Conservation (phyloP, 1,140 invertebrate genomes). For the Ladona fulva region DNA sequence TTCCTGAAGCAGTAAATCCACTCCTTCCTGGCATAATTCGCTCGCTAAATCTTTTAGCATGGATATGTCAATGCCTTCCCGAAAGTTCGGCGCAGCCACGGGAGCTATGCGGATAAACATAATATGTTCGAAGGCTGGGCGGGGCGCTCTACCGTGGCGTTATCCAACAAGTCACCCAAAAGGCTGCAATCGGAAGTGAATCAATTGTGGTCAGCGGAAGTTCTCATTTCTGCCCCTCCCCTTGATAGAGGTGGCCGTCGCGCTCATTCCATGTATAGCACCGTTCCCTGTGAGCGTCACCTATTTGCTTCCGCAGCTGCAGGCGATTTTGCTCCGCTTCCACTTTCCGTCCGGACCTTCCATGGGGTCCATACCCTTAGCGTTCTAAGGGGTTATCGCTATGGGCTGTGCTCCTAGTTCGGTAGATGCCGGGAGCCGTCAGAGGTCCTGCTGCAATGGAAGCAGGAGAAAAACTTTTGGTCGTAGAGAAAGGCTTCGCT, state of each 20-base stretch:
- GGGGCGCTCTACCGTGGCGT: slow-evolving; percentile 30
- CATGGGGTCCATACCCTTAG: not conserved
- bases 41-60: no score
- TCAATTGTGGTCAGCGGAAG: slow-evolving; percentile 27
- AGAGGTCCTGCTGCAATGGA: not conserved
- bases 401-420: not conserved
- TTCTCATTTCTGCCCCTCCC: slow-evolving; percentile 12
- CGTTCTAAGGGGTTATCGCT: not conserved
- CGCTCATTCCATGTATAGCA: not conserved
- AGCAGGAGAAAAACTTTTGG: no score
- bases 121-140: slow-evolving; percentile 4
- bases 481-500: not conserved
- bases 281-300: not conserved
- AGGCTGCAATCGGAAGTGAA: slow-evolving; percentile 35
- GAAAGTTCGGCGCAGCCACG: not conserved
- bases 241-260: not conserved
- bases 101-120: not conserved
- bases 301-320: not conserved
- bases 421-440: not conserved
- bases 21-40: no score
- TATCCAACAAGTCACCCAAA: slow-evolving; percentile 27
- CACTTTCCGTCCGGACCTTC: not conserved
- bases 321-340: not conserved
- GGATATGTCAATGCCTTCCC: not conserved
- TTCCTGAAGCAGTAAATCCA: no score